phyloP scores from a whole-genome alignment of 37 sponge, comb jelly and placozoan genomes.

The Theonella swinhoei region DNA sequence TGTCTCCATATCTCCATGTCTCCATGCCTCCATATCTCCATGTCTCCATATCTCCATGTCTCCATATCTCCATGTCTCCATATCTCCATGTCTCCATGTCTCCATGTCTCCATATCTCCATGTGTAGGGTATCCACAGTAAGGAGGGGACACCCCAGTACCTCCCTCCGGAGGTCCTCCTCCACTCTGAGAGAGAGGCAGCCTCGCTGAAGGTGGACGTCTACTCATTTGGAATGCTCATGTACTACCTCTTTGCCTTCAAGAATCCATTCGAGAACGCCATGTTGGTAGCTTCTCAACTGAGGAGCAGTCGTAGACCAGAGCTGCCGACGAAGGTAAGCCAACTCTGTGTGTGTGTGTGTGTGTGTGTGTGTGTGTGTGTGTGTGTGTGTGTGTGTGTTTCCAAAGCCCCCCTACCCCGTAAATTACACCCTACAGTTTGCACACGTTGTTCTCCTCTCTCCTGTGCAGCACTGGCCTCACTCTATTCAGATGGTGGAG shows the following conservation, averaged over 20 bases:
- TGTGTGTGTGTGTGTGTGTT: not conserved
- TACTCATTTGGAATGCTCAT: conserved; percentile 84
- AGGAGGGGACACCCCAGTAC: conserved; percentile 72
- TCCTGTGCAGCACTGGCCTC: conserved; percentile 37
- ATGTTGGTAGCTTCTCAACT: conserved; percentile 23
- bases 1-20: too few species aligned
- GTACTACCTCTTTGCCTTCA: conserved; percentile 62
- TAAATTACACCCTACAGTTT: too few species aligned
- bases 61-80: too few species aligned
- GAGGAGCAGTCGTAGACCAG: conserved; percentile 61
- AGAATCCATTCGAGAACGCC: conserved; percentile 60
- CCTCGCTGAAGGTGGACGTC: conserved; percentile 73
- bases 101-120: too few species aligned
- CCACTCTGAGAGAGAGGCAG: conserved; percentile 56
- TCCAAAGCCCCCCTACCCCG: not conserved
- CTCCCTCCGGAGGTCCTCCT: conserved; percentile 81
- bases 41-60: too few species aligned
- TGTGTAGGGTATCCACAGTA: conserved; percentile 73
- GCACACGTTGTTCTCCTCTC: not conserved
- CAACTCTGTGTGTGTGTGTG: not conserved
- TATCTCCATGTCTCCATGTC: too few species aligned
- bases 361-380: too few species aligned
- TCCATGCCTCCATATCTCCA: too few species aligned
- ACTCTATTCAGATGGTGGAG: conserved; percentile 62
- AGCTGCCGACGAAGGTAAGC: conserved; percentile 52